A percentile compares a stretch with the other conserved stretches of the same genome.
Evolutionary conservation across 2,888 invertebrate genomes (phyloP).

Genomic region (Lathronympha strigana): DNA sequence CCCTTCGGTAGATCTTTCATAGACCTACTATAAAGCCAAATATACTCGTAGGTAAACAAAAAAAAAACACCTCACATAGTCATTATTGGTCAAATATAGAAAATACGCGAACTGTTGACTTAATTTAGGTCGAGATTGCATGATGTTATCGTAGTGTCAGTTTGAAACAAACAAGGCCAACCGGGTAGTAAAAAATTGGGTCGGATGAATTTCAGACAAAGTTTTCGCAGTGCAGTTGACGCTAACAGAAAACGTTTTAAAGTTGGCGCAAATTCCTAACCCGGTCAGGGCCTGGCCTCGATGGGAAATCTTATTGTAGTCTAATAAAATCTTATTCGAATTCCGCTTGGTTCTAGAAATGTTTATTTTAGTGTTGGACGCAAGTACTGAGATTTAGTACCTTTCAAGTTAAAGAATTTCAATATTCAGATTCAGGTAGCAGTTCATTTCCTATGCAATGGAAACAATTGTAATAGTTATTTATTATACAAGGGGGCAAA

Average conservation of each 20-base stretch:
- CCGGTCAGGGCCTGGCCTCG: constrained; percentile 37
- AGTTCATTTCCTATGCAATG: too few species aligned
- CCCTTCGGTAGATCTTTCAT: too few species aligned
- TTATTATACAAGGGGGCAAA: too few species aligned
- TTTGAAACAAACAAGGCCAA: constrained; percentile 13
- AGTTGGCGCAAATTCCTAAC: constrained; percentile 36
- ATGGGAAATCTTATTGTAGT: constrained; percentile 32
- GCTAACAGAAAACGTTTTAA: constrained; percentile 32
- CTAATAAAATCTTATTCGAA: constrained; percentile 29
- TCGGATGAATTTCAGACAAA: constrained; percentile 11
- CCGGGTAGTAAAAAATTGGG: constrained; percentile 13
- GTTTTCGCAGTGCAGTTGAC: constrained; percentile 24
- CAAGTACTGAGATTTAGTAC: neutral
- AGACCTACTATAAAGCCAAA: too few species aligned
- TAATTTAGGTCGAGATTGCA: too few species aligned
- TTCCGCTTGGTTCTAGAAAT: constrained; percentile 24
- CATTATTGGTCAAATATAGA: too few species aligned
- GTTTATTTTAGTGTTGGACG: constrained; percentile 17
- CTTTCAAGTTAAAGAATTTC: neutral
- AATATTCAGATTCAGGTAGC: too few species aligned
- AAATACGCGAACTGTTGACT: too few species aligned
- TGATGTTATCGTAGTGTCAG: neutral
- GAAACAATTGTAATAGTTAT: too few species aligned
- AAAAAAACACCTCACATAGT: too few species aligned
- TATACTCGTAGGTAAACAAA: too few species aligned